Evolutionary conservation across 2,113 vertebrate species (phyloP).

Genomic region (Egretta garzetta): DNA sequence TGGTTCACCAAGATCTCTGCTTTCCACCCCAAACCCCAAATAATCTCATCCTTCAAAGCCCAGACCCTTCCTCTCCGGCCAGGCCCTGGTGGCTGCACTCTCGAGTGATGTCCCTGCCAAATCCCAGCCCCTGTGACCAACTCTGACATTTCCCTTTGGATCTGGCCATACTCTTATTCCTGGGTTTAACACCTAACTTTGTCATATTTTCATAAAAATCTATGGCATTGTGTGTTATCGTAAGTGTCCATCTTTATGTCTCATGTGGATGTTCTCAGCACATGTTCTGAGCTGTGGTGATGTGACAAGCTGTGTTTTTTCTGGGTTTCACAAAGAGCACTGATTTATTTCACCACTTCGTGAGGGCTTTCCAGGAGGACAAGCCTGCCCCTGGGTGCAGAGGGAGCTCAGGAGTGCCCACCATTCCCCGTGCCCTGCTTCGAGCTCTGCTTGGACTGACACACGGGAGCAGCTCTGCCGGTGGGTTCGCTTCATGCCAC

Average conservation of each 20-base stretch:
- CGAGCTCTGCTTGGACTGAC: background rate
- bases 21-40: background rate
- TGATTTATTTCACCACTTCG: background rate
- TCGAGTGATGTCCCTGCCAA: background rate
- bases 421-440: rapidly evolving
- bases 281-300: background rate
- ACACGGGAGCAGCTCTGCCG: background rate
- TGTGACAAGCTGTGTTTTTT: background rate
- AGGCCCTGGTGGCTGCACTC: rapidly evolving
- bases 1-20: background rate
- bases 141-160: background rate
- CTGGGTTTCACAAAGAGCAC: background rate
- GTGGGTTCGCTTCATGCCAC: background rate
- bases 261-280: background rate
- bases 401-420: background rate
- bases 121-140: background rate
- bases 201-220: background rate
- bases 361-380: background rate
- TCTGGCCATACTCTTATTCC: background rate
- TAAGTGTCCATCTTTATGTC: background rate
- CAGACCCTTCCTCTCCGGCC: background rate
- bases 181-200: background rate
- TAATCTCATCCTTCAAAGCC: background rate
- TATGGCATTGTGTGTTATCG: background rate
- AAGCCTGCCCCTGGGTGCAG: background rate